Conservation (phyloP, 1,140 invertebrate genomes). For the Drosophila albomicans region DNA sequence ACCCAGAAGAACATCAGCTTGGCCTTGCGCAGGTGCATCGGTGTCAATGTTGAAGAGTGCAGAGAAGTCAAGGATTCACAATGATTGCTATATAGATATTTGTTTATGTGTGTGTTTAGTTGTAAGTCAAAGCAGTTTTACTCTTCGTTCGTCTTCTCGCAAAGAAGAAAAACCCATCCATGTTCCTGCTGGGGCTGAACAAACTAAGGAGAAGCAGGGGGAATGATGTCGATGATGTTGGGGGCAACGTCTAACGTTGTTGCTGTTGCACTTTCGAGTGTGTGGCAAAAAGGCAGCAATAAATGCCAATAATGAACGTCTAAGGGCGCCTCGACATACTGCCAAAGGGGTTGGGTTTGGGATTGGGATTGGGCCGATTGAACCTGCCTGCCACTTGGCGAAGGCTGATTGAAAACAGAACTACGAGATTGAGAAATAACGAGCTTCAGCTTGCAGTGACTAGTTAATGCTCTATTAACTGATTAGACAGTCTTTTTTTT, state of each 20-base stretch:
- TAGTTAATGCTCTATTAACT: not conserved
- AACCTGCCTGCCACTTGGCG: constrained; percentile 41
- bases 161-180: constrained; percentile 21
- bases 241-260: constrained; percentile 50
- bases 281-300: constrained; percentile 58
- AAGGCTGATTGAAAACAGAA: constrained; percentile 51
- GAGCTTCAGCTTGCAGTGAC: not conserved
- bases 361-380: not conserved
- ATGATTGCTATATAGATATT: constrained; percentile 65
- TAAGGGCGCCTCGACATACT: constrained; percentile 56
- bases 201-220: not conserved
- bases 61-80: constrained; percentile 90
- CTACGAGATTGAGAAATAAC: constrained; percentile 34
- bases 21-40: constrained; percentile 99
- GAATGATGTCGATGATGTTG: not conserved
- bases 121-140: constrained; percentile 28
- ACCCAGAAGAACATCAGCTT: constrained; percentile 99
- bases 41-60: constrained; percentile 97
- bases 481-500: too few relatives aligned
- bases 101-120: constrained; percentile 3
- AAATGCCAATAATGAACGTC: constrained; percentile 78
- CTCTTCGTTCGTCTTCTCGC: not conserved
- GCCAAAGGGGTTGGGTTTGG: not conserved
- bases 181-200: constrained; percentile 28
- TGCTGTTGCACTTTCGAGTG: constrained; percentile 71